Conservation (phyloP, 2,888 invertebrate species). For the Caradrina clavipalpis region DNA sequence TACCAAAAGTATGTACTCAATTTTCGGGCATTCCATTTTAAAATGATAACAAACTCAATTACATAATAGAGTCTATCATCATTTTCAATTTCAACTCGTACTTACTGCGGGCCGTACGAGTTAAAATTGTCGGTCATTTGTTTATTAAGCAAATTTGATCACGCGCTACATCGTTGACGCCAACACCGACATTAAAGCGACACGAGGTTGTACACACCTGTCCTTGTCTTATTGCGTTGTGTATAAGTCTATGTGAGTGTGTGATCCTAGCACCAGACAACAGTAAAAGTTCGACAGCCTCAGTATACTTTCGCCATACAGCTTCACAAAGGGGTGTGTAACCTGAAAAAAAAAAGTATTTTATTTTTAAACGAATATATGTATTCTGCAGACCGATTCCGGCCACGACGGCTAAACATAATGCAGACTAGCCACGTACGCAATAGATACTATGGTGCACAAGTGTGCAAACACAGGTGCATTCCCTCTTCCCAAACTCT, state of each 20-base stretch:
- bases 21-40: neutral
- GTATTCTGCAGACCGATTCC: too few relatives aligned
- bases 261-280: slow-evolving; percentile 93
- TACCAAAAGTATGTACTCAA: neutral
- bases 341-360: slow-evolving; percentile 76
- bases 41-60: neutral
- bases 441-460: too few relatives aligned
- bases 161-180: neutral
- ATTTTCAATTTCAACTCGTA: neutral
- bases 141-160: neutral
- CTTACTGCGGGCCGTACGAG: neutral
- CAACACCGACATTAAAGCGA: neutral
- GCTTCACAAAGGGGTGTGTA: slow-evolving; percentile 94
- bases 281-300: slow-evolving; percentile 91
- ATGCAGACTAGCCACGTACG: too few relatives aligned
- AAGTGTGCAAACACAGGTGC: too few relatives aligned
- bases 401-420: too few relatives aligned
- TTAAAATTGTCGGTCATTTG: neutral
- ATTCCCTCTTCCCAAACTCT: too few relatives aligned
- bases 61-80: neutral
- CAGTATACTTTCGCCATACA: slow-evolving; percentile 92
- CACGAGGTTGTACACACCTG: slow-evolving; percentile 76
- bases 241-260: slow-evolving; percentile 93
- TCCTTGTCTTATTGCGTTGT: slow-evolving; percentile 92
- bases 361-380: neutral